These are phyloP conservation scores for Sceloporus tristichus DNA, from an alignment of 2,113 vertebrate species.

Conservation along the genomic window DNA sequence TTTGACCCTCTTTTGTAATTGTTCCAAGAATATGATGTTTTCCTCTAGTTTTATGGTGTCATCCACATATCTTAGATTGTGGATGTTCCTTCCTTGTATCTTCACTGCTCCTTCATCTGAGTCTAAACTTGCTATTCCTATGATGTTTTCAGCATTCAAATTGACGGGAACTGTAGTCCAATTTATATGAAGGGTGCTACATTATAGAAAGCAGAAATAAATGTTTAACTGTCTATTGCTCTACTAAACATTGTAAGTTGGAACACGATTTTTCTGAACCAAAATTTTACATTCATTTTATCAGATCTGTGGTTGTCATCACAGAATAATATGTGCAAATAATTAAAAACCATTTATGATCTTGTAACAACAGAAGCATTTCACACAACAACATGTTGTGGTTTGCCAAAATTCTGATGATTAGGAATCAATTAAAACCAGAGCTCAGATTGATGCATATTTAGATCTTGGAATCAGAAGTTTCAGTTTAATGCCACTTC, in stretches of 20 bases:
- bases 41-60: too few species aligned
- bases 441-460: slow-evolving; percentile 75
- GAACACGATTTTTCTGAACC: not conserved
- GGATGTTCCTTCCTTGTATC: not conserved
- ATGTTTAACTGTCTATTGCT: not conserved
- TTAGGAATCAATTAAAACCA: slow-evolving; percentile 66
- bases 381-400: slow-evolving; percentile 19
- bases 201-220: not conserved
- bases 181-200: not conserved
- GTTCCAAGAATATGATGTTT: too few species aligned
- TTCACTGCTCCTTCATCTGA: not conserved
- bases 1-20: too few species aligned
- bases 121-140: too few species aligned
- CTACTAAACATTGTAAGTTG: not conserved
- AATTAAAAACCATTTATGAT: slow-evolving; percentile 61
- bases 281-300: slow-evolving; percentile 8
- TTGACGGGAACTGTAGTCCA: not conserved
- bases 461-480: slow-evolving; percentile 75
- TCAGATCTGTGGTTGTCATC: not conserved
- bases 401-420: slow-evolving; percentile 65
- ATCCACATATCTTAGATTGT: too few species aligned
- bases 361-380: slow-evolving; percentile 50
- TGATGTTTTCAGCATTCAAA: too few species aligned
- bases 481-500: slow-evolving; percentile 79
- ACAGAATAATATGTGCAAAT: slow-evolving; percentile 31